Evolutionary conservation across 2,113 vertebrate genomes (phyloP), one percentile per base, ranked within the genome.

Genomic region (Monarcha castaneiventris): DNA sequence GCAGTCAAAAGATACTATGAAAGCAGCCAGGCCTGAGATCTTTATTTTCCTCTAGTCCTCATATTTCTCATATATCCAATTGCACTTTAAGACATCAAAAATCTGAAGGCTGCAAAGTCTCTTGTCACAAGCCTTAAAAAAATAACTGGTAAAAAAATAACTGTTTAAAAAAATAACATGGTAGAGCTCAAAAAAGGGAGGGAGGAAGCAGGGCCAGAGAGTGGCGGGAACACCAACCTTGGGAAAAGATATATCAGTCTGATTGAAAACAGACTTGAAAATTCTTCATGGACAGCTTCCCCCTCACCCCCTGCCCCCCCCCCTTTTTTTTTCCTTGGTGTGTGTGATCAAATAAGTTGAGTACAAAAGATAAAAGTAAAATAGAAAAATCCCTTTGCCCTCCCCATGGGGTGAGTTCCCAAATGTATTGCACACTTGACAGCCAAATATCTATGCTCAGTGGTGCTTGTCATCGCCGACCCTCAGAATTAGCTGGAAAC

Each of bases 231-330:
- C n/a, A 55, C 9, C 41, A 56, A 49, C 68, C 21, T 56, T 61
- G n/a, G 35, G 5, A 16, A n/a, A 68, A 81, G 56, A 93, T 78
- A 19, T n/a, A 77, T 49, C 46, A 33, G 7, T 76, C 87, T 97
- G 89, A 98, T 97, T 97, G 93, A 96, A 98, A 98, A 93, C 93
- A 98, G 97, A 67, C 56, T 94, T 97, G 46, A 52, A 91, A 91
- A 89, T 84, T 96, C 63, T 96, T 75, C 59, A 48, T 41, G 58
- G 79, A 63, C 58, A 80, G 9, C 10, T 39, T 37, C 43, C 23
- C 16, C 7, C 10, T 4, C 19, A 3, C 4, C 0, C 2, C 4
- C 7, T 5, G 7, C 4, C 9, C 2, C 9, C 16, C 6, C 1
- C 1, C 41, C 17, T 9, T 6, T 5, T 19, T 37, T 29, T 17